Evolutionary conservation across 1,140 invertebrate genomes (phyloP).

Genomic region (Psilanteris sp.): DNA sequence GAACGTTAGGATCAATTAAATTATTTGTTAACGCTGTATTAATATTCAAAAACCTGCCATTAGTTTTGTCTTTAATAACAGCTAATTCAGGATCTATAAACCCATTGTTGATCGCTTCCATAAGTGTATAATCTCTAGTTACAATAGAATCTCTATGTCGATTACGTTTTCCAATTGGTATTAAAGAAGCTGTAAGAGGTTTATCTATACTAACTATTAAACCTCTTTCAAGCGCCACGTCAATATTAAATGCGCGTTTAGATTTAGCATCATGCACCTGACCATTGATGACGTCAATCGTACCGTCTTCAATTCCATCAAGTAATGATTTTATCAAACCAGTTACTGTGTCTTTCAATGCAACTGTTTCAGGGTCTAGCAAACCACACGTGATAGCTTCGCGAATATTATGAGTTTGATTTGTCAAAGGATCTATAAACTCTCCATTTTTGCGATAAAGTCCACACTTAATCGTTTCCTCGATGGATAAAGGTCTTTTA

Average conservation of each 20-base stretch:
- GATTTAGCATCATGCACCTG: constrained; percentile 88
- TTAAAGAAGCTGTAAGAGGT: constrained; percentile 80
- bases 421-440: constrained; percentile 87
- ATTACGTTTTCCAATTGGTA: constrained; percentile 70
- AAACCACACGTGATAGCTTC: constrained; percentile 87
- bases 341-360: constrained; percentile 87
- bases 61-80: constrained; percentile 88
- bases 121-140: constrained; percentile 85
- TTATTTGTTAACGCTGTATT: constrained; percentile 86
- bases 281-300: constrained; percentile 88
- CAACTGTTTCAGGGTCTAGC: constrained; percentile 88
- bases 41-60: constrained; percentile 86
- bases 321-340: constrained; percentile 86
- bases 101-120: constrained; percentile 88
- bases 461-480: constrained; percentile 88
- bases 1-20: constrained; percentile 84
- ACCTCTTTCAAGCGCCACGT: constrained; percentile 86
- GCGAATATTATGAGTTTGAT: constrained; percentile 85
- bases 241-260: constrained; percentile 85
- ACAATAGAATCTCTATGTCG: constrained; percentile 35
- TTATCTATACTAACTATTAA: constrained; percentile 87
- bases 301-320: constrained; percentile 88
- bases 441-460: constrained; percentile 89
- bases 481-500: constrained; percentile 85
- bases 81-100: constrained; percentile 88